Evolutionary conservation across 1,140 invertebrate species (phyloP).

Genomic region (Drosophila pseudoananassae): DNA sequence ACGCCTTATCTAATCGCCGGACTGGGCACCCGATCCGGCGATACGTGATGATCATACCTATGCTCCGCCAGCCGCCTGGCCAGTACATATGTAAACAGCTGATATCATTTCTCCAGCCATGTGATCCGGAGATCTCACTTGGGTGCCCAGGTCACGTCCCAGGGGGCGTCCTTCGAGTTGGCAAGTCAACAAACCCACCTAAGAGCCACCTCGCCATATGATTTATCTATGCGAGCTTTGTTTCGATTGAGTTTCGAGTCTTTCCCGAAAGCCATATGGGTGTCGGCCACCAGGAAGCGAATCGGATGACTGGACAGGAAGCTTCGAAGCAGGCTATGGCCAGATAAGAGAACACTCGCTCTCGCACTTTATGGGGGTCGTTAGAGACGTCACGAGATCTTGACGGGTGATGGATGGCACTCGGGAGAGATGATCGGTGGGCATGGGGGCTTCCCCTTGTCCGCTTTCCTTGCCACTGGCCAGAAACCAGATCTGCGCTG

Average conservation of each 20-base stretch:
- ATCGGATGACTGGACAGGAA: slow-evolving; percentile 19
- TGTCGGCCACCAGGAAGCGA: slow-evolving; percentile 29
- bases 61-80: neutral
- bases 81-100: slow-evolving; percentile 35
- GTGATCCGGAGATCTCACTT: slow-evolving; percentile 7
- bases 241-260: neutral
- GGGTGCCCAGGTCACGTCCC: slow-evolving; percentile 26
- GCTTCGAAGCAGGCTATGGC: neutral
- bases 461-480: neutral
- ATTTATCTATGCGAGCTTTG: slow-evolving; percentile 47
- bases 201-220: slow-evolving; percentile 38
- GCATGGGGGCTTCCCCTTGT: neutral
- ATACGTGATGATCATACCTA: slow-evolving; percentile 33
- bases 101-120: slow-evolving; percentile 35
- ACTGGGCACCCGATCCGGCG: slow-evolving; percentile 12
- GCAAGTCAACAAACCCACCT: slow-evolving; percentile 42
- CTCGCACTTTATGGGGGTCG: neutral
- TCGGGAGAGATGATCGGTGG: slow-evolving; percentile 5
- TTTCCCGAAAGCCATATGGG: neutral
- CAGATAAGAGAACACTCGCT: slow-evolving; percentile 40
- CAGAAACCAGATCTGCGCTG: neutral
- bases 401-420: slow-evolving; percentile 1
- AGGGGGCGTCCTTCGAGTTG: slow-evolving; percentile 36
- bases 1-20: slow-evolving; percentile 46
- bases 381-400: slow-evolving; percentile 17